phyloP scores from a whole-genome alignment of 2,888 invertebrate genomes.

The Phyllotreta striolata region DNA sequence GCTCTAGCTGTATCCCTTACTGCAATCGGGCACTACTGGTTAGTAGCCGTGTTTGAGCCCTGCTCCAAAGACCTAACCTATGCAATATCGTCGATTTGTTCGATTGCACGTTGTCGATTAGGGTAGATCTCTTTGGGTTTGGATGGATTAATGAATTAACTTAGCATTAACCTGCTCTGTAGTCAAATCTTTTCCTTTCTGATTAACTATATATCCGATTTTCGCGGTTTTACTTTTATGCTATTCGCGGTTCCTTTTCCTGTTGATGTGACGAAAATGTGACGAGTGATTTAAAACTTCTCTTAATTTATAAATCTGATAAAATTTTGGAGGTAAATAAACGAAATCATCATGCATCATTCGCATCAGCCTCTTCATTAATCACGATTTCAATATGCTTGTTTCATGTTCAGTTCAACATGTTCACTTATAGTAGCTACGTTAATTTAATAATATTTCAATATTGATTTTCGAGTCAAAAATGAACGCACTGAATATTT shows the following conservation, averaged over 20 bases:
- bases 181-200: conserved; percentile 1
- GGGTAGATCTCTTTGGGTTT: background rate
- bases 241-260: no score
- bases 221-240: conserved; percentile 19
- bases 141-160: no score
- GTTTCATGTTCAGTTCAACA: no score
- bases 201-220: background rate
- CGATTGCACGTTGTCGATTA: conserved; percentile 24
- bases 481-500: no score
- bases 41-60: conserved; percentile 51
- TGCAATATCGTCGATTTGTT: conserved; percentile 24
- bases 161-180: conserved; percentile 17
- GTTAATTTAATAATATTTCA: no score
- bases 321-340: conserved; percentile 17
- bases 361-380: no score
- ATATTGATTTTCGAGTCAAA: no score
- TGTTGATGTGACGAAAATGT: conserved; percentile 15
- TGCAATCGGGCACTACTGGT: conserved; percentile 50
- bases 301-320: conserved; percentile 4
- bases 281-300: conserved; percentile 23
- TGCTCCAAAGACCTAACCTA: conserved; percentile 45
- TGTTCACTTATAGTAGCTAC: no score
- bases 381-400: no score
- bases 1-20: conserved; percentile 50
- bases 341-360: conserved; percentile 13